Base-by-base conservation (phyloP, 2,888 invertebrate genomes). In the Blastobasis lacticolella region DNA sequence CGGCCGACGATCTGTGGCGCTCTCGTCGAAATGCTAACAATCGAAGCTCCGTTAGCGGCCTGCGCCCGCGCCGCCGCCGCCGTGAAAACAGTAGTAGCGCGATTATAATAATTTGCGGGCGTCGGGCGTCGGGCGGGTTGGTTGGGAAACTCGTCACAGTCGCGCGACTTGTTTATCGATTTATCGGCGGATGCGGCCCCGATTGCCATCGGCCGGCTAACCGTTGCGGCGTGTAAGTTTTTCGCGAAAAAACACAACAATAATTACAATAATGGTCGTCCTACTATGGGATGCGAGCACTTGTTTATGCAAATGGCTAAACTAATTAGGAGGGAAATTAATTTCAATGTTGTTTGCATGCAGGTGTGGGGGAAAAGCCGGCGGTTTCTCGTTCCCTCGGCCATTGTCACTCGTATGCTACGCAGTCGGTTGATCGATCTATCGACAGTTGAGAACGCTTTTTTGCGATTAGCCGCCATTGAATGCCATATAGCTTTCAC, bases 211-310 rank as follows among this genome's bases (percentile, higher is more conserved):
- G 70, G 61, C 66, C 66, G 61, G 58, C 67, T 71, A 74, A 80
- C 84, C 81, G 85, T 82, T 82, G 78, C 78, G 74, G 64, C 60
- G 72, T 60, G 69, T 75, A 78, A 78, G 73, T 80, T 86, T 82
- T 83, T 78, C 78, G 76, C 76, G 74, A 75, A 75, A 77, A 81
- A 83, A 81, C 81, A 80, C 73, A 70, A 62, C 68, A 9, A 82
- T 76, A 83, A 84, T 86, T 87, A 85, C 81, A 75, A 79, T 85
- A 84, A 84, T 84, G 75, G 77, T 77, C 75, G 78, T 78, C 85
- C 85, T 76, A 81, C 75, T 84, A 86, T 84, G 83, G 84, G 76
- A 77, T 79, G 63, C 70, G 66, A 67, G 69, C 67, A 63, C 78
- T 84, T 81, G 81, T 78, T 69, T 75, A 87, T 88, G 88, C 79